Evolutionary conservation across 1,140 invertebrate species (phyloP).

Genomic region (Spodoptera frugiperda): DNA sequence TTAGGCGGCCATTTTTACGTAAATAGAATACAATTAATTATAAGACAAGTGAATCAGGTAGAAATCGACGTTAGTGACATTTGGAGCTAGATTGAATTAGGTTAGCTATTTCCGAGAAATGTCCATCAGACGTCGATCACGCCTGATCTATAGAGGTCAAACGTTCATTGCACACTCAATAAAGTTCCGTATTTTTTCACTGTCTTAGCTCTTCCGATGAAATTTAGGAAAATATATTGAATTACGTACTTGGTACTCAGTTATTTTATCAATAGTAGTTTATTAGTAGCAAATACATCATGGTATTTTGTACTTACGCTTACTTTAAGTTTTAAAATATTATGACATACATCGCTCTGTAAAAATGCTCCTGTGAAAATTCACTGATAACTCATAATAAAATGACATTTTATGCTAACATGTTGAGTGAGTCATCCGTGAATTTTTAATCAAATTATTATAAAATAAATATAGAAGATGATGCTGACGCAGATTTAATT

Average conservation of each 20-base stretch:
- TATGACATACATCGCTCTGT: too few species aligned
- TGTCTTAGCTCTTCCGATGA: neutral
- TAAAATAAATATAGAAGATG: too few species aligned
- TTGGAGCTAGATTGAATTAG: slow-evolving; percentile 10
- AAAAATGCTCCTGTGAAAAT: too few species aligned
- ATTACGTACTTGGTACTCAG: too few species aligned
- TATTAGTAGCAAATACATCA: too few species aligned
- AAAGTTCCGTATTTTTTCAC: neutral
- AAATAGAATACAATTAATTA: slow-evolving; percentile 7
- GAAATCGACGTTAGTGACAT: slow-evolving; percentile 13
- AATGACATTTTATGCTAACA: too few species aligned
- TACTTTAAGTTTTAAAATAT: too few species aligned
- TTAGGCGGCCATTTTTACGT: neutral
- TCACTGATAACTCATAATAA: too few species aligned
- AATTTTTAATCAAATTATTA: too few species aligned
- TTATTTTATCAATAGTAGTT: neutral
- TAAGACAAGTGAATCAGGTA: neutral
- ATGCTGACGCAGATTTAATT: too few species aligned
- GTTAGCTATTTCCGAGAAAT: slow-evolving; percentile 21
- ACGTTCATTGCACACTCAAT: neutral
- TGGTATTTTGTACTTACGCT: too few species aligned
- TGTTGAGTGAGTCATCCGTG: too few species aligned
- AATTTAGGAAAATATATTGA: neutral
- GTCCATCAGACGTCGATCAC: neutral
- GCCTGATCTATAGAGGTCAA: slow-evolving; percentile 21